Conservation (phyloP, 1,140 invertebrate species). For the Geopemphigus sp. region DNA sequence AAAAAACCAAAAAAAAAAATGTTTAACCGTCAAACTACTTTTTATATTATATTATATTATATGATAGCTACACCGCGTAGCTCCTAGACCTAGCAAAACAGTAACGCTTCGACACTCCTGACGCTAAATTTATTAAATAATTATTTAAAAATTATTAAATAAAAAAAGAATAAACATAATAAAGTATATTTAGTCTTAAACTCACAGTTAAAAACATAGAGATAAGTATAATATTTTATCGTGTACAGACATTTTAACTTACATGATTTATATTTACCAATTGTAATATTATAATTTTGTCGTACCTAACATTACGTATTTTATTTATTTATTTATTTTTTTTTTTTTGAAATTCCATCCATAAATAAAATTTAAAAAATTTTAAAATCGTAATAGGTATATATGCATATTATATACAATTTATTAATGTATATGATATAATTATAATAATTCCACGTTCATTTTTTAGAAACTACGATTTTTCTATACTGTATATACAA, state of each 20-base stretch:
- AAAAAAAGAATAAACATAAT: background rate
- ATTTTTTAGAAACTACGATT: constrained; percentile 34
- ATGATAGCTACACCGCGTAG: background rate
- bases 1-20: background rate
- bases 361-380: background rate
- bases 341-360: constrained; percentile 38
- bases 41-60: too few relatives aligned
- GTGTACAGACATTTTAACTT: background rate
- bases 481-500: constrained; percentile 48
- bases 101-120: constrained; percentile 10
- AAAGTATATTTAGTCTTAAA: background rate
- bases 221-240: background rate
- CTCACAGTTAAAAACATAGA: background rate
- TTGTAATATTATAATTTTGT: constrained; percentile 4
- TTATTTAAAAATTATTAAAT: background rate
- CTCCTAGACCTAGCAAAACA: background rate
- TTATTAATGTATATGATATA: constrained; percentile 14
- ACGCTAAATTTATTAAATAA: constrained; percentile 19
- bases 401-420: constrained; percentile 3
- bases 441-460: constrained; percentile 27
- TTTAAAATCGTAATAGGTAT: background rate
- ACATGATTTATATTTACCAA: background rate
- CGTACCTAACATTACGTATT: background rate
- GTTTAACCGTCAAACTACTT: too few relatives aligned
- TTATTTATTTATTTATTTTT: background rate